phyloP scores from a whole-genome alignment of 2,113 vertebrate genomes.

The Genyomyrus donnyi region DNA sequence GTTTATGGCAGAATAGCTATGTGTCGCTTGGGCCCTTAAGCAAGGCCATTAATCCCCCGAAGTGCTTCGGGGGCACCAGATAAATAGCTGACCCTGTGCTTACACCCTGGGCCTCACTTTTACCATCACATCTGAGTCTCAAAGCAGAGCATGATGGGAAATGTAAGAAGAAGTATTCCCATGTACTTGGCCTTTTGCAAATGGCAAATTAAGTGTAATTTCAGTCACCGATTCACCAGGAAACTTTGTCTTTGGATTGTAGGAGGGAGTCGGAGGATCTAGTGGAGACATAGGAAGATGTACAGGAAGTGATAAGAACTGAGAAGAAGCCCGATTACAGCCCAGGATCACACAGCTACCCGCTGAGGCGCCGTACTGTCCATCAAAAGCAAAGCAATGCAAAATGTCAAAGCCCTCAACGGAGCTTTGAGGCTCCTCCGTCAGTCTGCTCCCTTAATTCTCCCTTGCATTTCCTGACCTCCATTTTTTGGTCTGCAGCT shows the following conservation, averaged over 20 bases:
- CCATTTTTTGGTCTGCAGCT: constrained; percentile 48
- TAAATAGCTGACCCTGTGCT: neutral
- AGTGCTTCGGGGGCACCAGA: neutral
- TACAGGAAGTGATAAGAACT: neutral
- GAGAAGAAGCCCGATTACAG: neutral
- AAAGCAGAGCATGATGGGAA: neutral
- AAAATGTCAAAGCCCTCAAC: neutral
- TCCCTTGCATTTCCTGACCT: constrained; percentile 48
- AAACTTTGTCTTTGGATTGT: neutral
- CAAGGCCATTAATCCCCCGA: neutral
- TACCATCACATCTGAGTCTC: neutral
- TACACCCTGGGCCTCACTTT: neutral
- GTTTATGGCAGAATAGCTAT: neutral
- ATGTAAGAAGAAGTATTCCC: neutral
- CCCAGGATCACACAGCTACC: neutral
- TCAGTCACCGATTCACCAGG: neutral
- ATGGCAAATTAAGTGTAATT: neutral
- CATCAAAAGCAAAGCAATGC: neutral
- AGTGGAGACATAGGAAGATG: neutral
- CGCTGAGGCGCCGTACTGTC: neutral
- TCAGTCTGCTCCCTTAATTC: constrained; percentile 33
- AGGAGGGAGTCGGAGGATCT: neutral
- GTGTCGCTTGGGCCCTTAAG: neutral
- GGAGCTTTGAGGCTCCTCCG: constrained; percentile 6
- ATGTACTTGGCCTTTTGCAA: neutral